phyloP scores from a whole-genome alignment of 1,140 invertebrate genomes.

The Calosoma granatense region DNA sequence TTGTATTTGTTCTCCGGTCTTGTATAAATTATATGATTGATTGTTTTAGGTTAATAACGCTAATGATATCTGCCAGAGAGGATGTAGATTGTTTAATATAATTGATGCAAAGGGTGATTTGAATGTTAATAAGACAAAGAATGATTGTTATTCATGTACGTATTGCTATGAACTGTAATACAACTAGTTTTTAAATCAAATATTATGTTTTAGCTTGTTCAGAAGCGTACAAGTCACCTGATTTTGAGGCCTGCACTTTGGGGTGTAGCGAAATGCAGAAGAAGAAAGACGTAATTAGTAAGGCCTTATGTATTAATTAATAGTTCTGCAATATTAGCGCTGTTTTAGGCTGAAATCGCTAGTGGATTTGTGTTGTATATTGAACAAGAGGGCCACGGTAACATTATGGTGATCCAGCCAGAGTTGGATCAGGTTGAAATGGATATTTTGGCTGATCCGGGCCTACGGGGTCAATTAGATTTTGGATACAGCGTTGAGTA shows the following conservation, averaged over 20 bases:
- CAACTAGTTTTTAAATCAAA: constrained; percentile 3
- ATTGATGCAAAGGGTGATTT: constrained; percentile 19
- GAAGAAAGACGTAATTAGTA: constrained; percentile 16
- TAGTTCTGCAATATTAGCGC: constrained; percentile 16
- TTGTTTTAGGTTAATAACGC: constrained; percentile 21
- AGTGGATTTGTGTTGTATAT: constrained; percentile 14
- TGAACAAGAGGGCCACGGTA: constrained; percentile 18
- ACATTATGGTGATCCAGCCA: constrained; percentile 20
- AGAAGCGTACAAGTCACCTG: constrained; percentile 19
- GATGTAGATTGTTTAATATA: constrained; percentile 23
- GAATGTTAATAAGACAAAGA: constrained; percentile 18
- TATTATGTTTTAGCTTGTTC: constrained; percentile 20
- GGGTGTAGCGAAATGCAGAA: constrained; percentile 23
- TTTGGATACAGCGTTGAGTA: constrained; percentile 24
- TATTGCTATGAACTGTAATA: neutral
- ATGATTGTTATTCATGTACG: constrained; percentile 22
- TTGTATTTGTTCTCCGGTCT: constrained; percentile 14
- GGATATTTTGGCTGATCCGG: constrained; percentile 22
- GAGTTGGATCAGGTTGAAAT: constrained; percentile 24
- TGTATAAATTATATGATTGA: too few species aligned
- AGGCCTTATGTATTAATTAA: constrained; percentile 6
- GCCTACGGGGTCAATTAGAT: constrained; percentile 22
- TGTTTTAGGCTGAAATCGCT: neutral
- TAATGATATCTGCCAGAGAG: constrained; percentile 21
- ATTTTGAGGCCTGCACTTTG: constrained; percentile 18